Conservation (phyloP, 2,888 invertebrate species). For the Oxycera nigricornis region DNA sequence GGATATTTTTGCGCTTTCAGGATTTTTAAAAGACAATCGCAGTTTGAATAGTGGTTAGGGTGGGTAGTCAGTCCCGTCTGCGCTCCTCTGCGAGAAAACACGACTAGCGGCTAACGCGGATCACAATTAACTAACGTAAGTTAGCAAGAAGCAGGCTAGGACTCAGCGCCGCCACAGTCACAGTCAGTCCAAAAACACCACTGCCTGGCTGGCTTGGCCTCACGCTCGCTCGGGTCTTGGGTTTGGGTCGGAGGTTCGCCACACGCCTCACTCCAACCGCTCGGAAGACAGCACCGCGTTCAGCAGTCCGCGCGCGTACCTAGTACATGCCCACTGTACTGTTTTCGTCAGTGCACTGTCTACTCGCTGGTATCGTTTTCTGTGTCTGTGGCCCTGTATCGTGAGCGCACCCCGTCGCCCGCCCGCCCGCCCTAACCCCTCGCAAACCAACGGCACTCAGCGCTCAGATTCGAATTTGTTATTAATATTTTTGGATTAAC, state of each 20-base stretch:
- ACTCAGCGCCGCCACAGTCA: conserved; percentile 50
- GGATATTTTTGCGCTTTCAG: not conserved
- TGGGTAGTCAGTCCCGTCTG: conserved; percentile 9
- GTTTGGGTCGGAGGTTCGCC: conserved; percentile 38
- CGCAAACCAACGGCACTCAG: conserved; percentile 5
- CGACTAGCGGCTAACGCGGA: conserved; percentile 62
- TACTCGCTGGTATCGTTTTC: conserved; percentile 8
- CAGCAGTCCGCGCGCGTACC: conserved; percentile 35
- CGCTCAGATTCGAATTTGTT: conserved; percentile 5
- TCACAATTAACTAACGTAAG: conserved; percentile 62
- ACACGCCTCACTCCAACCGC: conserved; percentile 23
- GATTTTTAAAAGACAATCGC: not conserved
- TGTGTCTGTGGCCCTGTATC: conserved; percentile 11
- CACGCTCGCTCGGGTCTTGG: not conserved
- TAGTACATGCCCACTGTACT: conserved; percentile 31
- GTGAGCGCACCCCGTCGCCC: not conserved
- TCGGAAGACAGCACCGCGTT: conserved; percentile 35
- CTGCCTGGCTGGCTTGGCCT: conserved; percentile 7
- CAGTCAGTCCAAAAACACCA: conserved; percentile 15
- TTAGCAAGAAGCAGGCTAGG: conserved; percentile 54
- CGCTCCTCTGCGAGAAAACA: conserved; percentile 51
- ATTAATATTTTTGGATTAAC: conserved; percentile 36
- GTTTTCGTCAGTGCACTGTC: conserved; percentile 39
- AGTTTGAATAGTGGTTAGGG: not conserved
- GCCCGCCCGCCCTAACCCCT: not conserved